These are phyloP conservation scores for Diaprepes abbreviatus DNA, from an alignment of 2,888 invertebrate genomes.

Conservation along the genomic window DNA sequence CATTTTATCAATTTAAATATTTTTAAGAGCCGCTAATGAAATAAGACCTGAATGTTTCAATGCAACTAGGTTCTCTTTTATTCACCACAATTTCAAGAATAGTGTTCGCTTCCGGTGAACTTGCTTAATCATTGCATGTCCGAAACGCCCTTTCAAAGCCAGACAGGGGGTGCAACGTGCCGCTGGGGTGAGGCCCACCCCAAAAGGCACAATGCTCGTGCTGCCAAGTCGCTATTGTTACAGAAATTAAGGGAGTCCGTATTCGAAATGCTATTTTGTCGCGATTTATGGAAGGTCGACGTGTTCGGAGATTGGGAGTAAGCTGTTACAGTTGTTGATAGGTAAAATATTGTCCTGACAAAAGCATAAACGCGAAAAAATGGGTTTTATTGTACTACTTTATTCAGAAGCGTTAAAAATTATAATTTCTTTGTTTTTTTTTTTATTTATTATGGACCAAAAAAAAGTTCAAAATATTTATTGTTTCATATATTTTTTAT, in stretches of 20 bases:
- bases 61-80: neutral
- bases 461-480: too few species aligned
- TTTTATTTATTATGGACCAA: too few species aligned
- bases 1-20: too few species aligned
- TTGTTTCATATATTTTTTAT: too few species aligned
- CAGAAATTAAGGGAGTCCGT: conserved; percentile 23
- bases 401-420: too few species aligned
- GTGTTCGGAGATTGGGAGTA: too few species aligned
- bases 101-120: conserved; percentile 1
- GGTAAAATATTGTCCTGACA: too few species aligned
- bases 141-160: conserved; percentile 24
- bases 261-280: conserved; percentile 15
- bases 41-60: neutral
- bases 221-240: conserved; percentile 31
- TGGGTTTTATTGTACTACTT: too few species aligned
- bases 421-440: too few species aligned
- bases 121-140: conserved; percentile 25
- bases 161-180: conserved; percentile 29
- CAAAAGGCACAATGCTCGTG: conserved; percentile 24
- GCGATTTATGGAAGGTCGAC: conserved; percentile 31
- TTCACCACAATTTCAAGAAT: conserved; percentile 14
- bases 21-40: neutral
- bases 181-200: conserved; percentile 28
- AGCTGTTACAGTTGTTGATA: too few species aligned
- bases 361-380: too few species aligned